Base-by-base conservation (phyloP, 2,797 vertebrate species). In the Siniperca undulata region DNA sequence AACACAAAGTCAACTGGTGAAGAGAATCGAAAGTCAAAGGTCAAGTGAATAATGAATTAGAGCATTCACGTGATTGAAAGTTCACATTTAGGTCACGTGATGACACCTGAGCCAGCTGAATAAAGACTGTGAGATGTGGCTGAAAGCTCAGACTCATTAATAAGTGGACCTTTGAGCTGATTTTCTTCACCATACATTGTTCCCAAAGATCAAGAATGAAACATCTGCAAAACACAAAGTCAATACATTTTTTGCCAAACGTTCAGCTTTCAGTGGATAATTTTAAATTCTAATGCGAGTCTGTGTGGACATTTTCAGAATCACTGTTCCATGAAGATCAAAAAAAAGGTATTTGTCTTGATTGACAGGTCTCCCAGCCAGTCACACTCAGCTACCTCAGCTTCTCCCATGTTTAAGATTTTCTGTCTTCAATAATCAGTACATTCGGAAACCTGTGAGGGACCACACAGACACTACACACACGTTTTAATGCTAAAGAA, bases 191-290 rank as follows among this genome's bases (percentile, higher is more conserved):
- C 17, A n/a, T 11, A 48, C 55, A 79, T 34, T 80, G 44, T 53
- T 87, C 46, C 56, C 68, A 81, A 62, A 78, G 5, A 70, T 72
- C 17, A 70, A 83, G 5, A 74, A 69, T 2, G 4, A 69, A 79
- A 60, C 61, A 60, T 61, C 4, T 10, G 1, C 24, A n/a, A 58
- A 60, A 62, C 53, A 79, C 3, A 64, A 74, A 62, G 38, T 50
- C 34, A 27, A 46, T 10, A 58, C 16, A 65, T 46, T 59, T 27
- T 55, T 75, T 27, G 30, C 58, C 30, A 38, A n/a, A 60, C 30
- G 55, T 79, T 87, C 61, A 67, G 48, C 60, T 86, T 79, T 84
- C 66, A 85, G 53, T 24, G 75, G 40, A 61, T 5, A 2, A 58
- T 55, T 65, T 17, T 2, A 66, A 30, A 68, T 14, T 76, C 20